Evolutionary conservation across 2,797 vertebrate genomes (phyloP).

Genomic region (Scomberomorus guttatus): DNA sequence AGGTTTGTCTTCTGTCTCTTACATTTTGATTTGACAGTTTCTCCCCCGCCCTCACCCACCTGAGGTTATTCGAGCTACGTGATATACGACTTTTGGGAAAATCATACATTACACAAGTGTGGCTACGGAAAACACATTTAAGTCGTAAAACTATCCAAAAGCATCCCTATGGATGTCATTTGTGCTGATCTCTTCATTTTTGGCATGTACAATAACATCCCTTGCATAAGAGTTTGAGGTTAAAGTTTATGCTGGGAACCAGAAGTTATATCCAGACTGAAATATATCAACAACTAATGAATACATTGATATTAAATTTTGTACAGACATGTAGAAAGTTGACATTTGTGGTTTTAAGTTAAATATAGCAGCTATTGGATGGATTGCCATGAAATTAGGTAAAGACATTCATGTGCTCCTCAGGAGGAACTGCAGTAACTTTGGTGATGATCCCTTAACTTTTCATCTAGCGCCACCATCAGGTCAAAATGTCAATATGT

Average conservation of each 20-base stretch:
- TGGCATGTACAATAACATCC: constrained; percentile 22
- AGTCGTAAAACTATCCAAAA: constrained; percentile 41
- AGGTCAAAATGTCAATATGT: too few species aligned
- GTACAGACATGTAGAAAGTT: too few species aligned
- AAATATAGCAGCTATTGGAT: neutral
- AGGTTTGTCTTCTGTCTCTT: constrained; percentile 33
- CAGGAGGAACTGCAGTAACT: neutral
- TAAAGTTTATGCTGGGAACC: constrained; percentile 5
- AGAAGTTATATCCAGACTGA: neutral
- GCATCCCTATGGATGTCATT: constrained; percentile 23
- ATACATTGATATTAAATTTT: neutral
- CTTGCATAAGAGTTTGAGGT: constrained; percentile 16
- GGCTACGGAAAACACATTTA: constrained; percentile 43
- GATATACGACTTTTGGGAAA: constrained; percentile 50
- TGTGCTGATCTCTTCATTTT: constrained; percentile 56
- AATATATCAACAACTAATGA: neutral
- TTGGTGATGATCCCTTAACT: too few species aligned
- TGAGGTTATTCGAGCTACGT: constrained; percentile 37
- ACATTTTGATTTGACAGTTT: constrained; percentile 35
- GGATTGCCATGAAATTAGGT: neutral
- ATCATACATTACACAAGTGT: constrained; percentile 19
- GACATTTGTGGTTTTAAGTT: neutral
- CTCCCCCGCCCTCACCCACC: constrained; percentile 4
- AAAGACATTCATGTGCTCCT: neutral
- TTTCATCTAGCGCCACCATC: too few species aligned